phyloP scores from a whole-genome alignment of 1,140 invertebrate species.

The Andrena cerasifolii region DNA sequence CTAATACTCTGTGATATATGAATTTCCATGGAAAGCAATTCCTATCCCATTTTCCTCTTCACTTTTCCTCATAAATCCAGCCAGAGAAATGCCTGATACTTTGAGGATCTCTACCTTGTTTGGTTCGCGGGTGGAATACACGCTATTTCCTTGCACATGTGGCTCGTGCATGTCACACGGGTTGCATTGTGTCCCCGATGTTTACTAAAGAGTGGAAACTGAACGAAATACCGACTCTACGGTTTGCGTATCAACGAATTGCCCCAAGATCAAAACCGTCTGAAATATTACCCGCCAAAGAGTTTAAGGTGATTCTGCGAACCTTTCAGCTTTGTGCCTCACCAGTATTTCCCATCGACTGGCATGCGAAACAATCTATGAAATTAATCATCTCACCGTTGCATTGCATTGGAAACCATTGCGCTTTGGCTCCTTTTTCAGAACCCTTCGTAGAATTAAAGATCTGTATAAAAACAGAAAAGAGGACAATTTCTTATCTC shows the following conservation, averaged over 20 bases:
- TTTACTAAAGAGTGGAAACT: slow-evolving; percentile 27
- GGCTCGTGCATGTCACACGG: background rate
- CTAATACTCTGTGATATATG: background rate
- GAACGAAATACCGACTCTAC: slow-evolving; percentile 13
- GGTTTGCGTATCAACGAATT: slow-evolving; percentile 10
- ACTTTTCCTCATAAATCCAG: slow-evolving; percentile 12
- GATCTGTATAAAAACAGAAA: background rate
- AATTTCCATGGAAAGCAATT: slow-evolving; percentile 4
- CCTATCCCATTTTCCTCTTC: slow-evolving; percentile 18
- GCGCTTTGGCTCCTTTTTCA: background rate
- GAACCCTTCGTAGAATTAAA: too few species aligned
- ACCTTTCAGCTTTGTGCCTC: background rate
- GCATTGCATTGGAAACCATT: background rate
- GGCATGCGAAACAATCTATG: background rate
- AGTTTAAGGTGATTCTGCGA: slow-evolving; percentile 1
- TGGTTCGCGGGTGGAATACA: slow-evolving; percentile 9
- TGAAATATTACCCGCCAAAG: slow-evolving; percentile 20
- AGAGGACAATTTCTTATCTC: too few species aligned
- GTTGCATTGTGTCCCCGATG: background rate
- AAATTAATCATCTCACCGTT: background rate
- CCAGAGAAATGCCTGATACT: slow-evolving; percentile 18
- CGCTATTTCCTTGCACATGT: slow-evolving; percentile 13
- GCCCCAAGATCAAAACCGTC: slow-evolving; percentile 9
- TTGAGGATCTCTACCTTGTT: slow-evolving; percentile 3
- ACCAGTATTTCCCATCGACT: background rate